A percentile compares a stretch with the other conserved stretches of the same genome.
phyloP scores from a whole-genome alignment of 2,113 vertebrate genomes.

The Collichthys lucidus region DNA sequence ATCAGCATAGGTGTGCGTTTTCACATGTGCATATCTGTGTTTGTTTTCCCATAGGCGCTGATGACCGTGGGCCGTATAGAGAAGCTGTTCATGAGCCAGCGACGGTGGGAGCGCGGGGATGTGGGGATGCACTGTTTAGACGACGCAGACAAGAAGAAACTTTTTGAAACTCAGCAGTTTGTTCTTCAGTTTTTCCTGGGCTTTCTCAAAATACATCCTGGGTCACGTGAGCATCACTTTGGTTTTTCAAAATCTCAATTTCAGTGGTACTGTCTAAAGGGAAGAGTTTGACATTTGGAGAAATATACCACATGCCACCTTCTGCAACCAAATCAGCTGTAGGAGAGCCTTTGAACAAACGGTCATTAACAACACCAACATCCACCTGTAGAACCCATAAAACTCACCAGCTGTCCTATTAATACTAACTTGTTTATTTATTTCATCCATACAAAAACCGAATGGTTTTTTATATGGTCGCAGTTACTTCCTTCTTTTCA shows the following conservation, averaged over 20 bases:
- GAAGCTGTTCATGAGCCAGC: slow-evolving; percentile 82
- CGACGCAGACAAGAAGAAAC: slow-evolving; percentile 24
- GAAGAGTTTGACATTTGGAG: background rate
- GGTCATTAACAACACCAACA: background rate
- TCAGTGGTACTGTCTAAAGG: background rate
- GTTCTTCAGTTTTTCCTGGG: slow-evolving; percentile 84
- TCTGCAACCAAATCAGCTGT: background rate
- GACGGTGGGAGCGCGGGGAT: slow-evolving; percentile 74
- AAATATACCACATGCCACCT: background rate
- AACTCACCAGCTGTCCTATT: background rate
- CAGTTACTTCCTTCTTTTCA: background rate
- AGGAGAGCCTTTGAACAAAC: background rate
- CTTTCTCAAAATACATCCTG: slow-evolving; percentile 69
- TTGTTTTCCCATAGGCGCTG: slow-evolving; percentile 71
- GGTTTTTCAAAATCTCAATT: background rate
- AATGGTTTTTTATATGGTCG: too few species aligned
- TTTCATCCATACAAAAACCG: background rate
- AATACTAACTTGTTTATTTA: background rate
- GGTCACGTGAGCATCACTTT: slow-evolving; percentile 71
- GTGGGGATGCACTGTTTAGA: slow-evolving; percentile 76
- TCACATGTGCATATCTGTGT: slow-evolving; percentile 2
- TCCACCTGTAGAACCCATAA: background rate
- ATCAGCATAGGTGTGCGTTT: slow-evolving; percentile 31
- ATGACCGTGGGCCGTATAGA: slow-evolving; percentile 82
- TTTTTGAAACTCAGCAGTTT: slow-evolving; percentile 81